Base-by-base conservation (phyloP, 2,113 vertebrate genomes). In the Nestor notabilis region DNA sequence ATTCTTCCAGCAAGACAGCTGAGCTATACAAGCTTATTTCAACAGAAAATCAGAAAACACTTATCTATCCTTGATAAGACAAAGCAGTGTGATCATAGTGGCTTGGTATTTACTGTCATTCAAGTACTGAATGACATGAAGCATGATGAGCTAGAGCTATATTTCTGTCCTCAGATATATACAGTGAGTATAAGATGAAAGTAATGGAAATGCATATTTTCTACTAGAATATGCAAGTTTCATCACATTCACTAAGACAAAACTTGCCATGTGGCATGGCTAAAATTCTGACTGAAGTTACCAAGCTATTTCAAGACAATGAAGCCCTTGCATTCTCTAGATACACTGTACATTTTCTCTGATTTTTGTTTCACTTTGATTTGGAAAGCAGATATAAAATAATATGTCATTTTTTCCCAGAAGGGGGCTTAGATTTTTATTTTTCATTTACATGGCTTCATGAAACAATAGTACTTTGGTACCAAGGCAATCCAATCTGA, bases 191-290 rank as follows among this genome's bases (percentile, higher is more conserved):
- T 71, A 65, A 70, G 31, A n/a, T 65, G 68, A 41, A 94, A 96
- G 86, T 76, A 91, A 64, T 66, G 43, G 29, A 74, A 88, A 94
- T 52, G 14, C 37, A 8, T 60, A 77, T 91, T 97, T 97, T 97
- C 83, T 65, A 83, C 70, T 91, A 79, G 70, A 87, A 37, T 19
- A 43, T 35, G 63, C 11, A 93, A 90, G 53, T 55, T 96, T 37
- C 72, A 91, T 90, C 12, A 4, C 21, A 49, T 81, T 77, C 25
- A 44, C 72, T 29, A 71, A 88, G 65, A 84, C 27, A 89, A 94
- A 93, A 89, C 63, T 83, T 69, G 9, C 2, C 24, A 44, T 17
- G 18, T 77, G 72, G 6, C 44, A 27, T 66, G 21, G 33, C 12
- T 70, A 64, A 78, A 16, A 47, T 79, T 68, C 89, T 94, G 12